These are phyloP conservation scores for Nannoperca obscura DNA, from an alignment of 2,797 vertebrate species.

Conservation along the genomic window DNA sequence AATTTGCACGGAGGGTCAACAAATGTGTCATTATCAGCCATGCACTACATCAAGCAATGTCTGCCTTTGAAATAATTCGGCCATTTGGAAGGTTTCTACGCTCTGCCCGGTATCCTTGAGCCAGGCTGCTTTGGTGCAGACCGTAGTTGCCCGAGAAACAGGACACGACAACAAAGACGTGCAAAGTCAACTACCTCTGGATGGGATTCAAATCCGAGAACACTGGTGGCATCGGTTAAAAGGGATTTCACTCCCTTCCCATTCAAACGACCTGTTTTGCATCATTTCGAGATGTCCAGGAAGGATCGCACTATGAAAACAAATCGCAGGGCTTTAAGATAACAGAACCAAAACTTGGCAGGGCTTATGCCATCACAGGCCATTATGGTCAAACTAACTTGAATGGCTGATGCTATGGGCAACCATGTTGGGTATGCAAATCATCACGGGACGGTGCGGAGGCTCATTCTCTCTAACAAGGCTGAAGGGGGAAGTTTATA, in stretches of 20 bases:
- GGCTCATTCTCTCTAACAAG: background rate
- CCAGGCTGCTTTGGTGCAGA: constrained; percentile 34
- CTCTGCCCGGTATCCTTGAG: constrained; percentile 37
- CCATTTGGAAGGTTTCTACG: constrained; percentile 59
- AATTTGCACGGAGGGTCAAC: constrained; percentile 61
- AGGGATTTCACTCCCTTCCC: constrained; percentile 47
- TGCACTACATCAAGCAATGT: constrained; percentile 55
- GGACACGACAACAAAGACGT: constrained; percentile 63
- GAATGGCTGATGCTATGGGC: constrained; percentile 66
- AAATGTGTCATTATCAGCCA: constrained; percentile 47
- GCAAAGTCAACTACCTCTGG: constrained; percentile 77
- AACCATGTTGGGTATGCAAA: constrained; percentile 76
- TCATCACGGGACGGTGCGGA: constrained; percentile 29
- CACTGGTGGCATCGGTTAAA: constrained; percentile 66
- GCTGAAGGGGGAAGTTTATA: background rate
- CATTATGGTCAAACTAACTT: constrained; percentile 74
- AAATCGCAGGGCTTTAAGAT: constrained; percentile 76
- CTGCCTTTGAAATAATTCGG: constrained; percentile 66
- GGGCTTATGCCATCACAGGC: constrained; percentile 60
- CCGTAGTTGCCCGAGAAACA: constrained; percentile 66
- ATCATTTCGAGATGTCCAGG: constrained; percentile 58
- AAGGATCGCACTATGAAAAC: constrained; percentile 73
- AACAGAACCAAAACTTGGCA: constrained; percentile 74
- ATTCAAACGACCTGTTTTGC: constrained; percentile 82
- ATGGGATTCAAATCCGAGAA: constrained; percentile 71